Evolutionary conservation across 2,113 vertebrate genomes (phyloP).

Genomic region (Cathartes aura): DNA sequence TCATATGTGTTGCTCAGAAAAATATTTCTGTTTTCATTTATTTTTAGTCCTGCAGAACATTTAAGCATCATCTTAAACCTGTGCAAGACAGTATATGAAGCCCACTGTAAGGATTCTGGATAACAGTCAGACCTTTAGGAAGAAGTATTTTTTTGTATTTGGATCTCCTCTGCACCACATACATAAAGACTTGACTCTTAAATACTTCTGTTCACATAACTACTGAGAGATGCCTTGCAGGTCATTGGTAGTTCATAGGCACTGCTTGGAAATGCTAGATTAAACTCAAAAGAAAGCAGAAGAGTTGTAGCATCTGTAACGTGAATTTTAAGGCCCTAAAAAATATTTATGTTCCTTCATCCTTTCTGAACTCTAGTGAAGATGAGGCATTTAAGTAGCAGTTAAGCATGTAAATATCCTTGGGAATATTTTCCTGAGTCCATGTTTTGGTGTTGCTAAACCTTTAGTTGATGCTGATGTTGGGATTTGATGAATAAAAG

Average conservation of each 20-base stretch:
- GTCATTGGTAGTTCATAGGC: background rate
- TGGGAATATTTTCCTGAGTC: background rate
- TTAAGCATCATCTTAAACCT: background rate
- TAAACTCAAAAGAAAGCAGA: background rate
- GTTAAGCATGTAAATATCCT: background rate
- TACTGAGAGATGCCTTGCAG: background rate
- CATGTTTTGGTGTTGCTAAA: background rate
- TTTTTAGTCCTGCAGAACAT: background rate
- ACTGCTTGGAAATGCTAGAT: background rate
- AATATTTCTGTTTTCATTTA: background rate
- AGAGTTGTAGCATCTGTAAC: background rate
- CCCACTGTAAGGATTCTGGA: background rate
- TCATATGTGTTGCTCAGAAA: background rate
- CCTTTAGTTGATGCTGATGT: background rate
- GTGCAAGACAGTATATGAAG: background rate
- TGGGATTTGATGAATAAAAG: background rate
- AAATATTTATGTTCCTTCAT: background rate
- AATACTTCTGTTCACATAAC: background rate
- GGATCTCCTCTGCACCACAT: background rate
- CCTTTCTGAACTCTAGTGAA: background rate
- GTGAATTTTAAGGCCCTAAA: background rate
- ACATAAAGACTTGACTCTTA: background rate
- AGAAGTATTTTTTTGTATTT: background rate
- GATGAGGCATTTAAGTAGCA: background rate
- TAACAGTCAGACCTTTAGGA: background rate